Percentiles rank a stretch among this genome's conserved stretches.
These are phyloP conservation scores for Podarcis lilfordi DNA, from an alignment of 2,797 vertebrate species.

Conservation along the genomic window DNA sequence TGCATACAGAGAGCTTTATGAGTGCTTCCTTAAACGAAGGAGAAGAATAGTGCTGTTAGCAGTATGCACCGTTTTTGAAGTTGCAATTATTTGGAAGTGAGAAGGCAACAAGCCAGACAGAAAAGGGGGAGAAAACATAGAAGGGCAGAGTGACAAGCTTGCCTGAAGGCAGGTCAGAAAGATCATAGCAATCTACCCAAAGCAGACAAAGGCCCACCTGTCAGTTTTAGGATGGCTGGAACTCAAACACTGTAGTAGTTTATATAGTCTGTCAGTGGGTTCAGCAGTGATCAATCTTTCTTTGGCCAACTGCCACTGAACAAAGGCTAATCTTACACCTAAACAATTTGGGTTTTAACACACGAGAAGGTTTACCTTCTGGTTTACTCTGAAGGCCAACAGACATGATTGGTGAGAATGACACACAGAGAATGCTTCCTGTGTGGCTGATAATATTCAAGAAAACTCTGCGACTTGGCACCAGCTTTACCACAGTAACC, in stretches of 20 bases:
- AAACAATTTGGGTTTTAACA: constrained; percentile 62
- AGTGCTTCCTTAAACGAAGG: constrained; percentile 42
- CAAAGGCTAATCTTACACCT: constrained; percentile 67
- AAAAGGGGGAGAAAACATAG: neutral
- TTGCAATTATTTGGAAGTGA: constrained; percentile 34
- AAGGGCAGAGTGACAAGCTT: constrained; percentile 35
- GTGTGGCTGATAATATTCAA: constrained; percentile 62
- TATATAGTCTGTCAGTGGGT: constrained; percentile 32
- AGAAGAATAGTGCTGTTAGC: constrained; percentile 11
- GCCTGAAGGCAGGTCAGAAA: constrained; percentile 52
- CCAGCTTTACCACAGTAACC: constrained; percentile 21
- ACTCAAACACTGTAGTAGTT: constrained; percentile 35
- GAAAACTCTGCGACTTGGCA: constrained; percentile 50
- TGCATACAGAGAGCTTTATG: constrained; percentile 19
- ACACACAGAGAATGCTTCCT: constrained; percentile 55
- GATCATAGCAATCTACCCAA: constrained; percentile 39
- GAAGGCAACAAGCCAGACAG: constrained; percentile 30
- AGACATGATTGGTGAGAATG: constrained; percentile 59
- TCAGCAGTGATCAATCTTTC: constrained; percentile 46
- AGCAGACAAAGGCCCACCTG: constrained; percentile 26
- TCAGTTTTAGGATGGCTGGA: constrained; percentile 44
- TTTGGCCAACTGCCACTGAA: constrained; percentile 60
- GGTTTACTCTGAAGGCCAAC: constrained; percentile 59
- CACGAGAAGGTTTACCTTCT: constrained; percentile 68
- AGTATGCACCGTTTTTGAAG: constrained; percentile 23